A percentile compares a stretch with the other conserved stretches of the same genome.
phyloP scores from a whole-genome alignment of 2,113 vertebrate genomes.

The Dipodomys ordii region DNA sequence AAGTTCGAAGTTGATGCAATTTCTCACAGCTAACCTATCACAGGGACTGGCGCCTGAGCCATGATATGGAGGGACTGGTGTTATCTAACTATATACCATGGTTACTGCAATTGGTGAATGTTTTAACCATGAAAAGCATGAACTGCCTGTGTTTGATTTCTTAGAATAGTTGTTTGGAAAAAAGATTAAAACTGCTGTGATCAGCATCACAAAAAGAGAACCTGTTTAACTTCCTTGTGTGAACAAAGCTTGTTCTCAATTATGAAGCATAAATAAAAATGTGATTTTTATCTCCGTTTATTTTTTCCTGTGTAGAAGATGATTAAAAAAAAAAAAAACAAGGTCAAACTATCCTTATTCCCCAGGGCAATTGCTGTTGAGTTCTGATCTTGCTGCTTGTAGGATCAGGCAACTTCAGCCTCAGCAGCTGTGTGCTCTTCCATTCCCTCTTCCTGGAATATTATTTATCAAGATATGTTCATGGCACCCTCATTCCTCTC shows the following conservation, averaged over 20 bases:
- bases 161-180: constrained; percentile 2
- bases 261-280: constrained; percentile 45
- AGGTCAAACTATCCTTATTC: background rate
- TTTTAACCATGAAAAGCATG: constrained; percentile 16
- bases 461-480: background rate
- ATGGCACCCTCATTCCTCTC: background rate
- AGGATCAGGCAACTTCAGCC: background rate
- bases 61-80: background rate
- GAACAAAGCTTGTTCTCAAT: background rate
- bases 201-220: background rate
- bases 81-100: constrained; percentile 19
- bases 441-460: background rate
- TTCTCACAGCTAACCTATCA: constrained; percentile 5
- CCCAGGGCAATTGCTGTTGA: background rate
- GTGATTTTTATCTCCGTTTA: background rate
- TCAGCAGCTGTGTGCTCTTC: background rate
- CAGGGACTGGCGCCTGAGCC: constrained; percentile 3
- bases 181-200: background rate
- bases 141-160: background rate
- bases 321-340: too few species aligned
- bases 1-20: background rate
- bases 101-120: background rate
- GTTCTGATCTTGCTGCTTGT: background rate
- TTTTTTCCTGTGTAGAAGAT: constrained; percentile 19
- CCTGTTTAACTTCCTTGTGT: background rate